These are phyloP conservation scores for Xenopus laevis DNA, from an alignment of 2,113 vertebrate genomes.

Conservation along the genomic window DNA sequence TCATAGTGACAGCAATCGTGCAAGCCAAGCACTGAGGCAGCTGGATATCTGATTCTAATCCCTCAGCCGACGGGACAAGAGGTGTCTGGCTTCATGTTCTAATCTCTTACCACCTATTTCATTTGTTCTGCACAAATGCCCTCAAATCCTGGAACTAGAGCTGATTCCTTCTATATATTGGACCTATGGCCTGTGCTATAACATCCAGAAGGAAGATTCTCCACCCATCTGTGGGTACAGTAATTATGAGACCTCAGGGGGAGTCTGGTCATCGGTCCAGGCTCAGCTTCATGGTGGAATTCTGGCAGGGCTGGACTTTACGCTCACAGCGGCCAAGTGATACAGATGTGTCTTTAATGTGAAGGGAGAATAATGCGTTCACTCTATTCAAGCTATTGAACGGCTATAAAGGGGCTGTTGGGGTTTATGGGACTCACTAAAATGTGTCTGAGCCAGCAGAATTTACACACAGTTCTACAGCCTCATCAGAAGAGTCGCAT, in stretches of 20 bases:
- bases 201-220: too few species aligned
- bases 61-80: not conserved
- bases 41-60: constrained; percentile 21
- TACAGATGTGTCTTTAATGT: constrained; percentile 41
- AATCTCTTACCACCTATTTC: not conserved
- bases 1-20: constrained; percentile 11
- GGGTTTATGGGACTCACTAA: constrained; percentile 32
- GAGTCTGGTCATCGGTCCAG: not conserved
- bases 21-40: constrained; percentile 1
- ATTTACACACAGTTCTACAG: constrained; percentile 32
- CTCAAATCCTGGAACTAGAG: not conserved
- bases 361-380: constrained; percentile 28
- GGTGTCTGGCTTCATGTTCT: not conserved
- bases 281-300: not conserved
- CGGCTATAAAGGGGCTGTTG: constrained; percentile 36
- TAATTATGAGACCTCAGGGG: not conserved
- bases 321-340: constrained; percentile 16
- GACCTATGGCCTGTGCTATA: too few species aligned
- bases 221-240: too few species aligned
- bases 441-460: constrained; percentile 39
- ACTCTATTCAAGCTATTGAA: constrained; percentile 37
- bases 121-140: not conserved
- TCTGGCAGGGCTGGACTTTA: not conserved
- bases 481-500: constrained; percentile 9
- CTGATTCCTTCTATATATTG: too few species aligned